A percentile compares a stretch with the other conserved stretches of the same genome.
Conservation (phyloP, 2,888 invertebrate species). For the Sarcophaga caerulescens region DNA sequence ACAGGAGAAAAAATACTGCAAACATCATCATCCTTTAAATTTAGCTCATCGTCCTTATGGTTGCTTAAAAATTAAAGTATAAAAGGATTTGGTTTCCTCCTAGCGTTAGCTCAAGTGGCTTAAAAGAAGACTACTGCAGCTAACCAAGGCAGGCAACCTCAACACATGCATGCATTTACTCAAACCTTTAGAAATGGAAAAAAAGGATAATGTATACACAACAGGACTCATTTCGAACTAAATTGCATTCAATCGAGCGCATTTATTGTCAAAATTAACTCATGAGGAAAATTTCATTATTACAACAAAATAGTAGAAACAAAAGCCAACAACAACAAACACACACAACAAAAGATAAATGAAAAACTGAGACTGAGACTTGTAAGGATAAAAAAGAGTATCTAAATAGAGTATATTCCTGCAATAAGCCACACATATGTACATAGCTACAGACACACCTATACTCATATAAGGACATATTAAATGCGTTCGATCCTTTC, state of each 20-base stretch:
- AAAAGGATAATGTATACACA: constrained; percentile 43
- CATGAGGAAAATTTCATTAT: constrained; percentile 81
- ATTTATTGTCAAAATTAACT: constrained; percentile 80
- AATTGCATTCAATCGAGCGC: constrained; percentile 80
- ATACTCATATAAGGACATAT: constrained; percentile 40
- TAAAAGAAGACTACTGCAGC: constrained; percentile 68
- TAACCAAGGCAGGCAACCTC: constrained; percentile 47
- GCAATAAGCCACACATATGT: constrained; percentile 33
- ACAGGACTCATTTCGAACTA: constrained; percentile 71
- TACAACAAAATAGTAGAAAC: constrained; percentile 69
- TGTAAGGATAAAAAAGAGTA: constrained; percentile 25
- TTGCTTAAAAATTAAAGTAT: constrained; percentile 45
- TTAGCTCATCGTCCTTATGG: constrained; percentile 27
- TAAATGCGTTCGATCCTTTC: constrained; percentile 54
- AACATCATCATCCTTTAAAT: constrained; percentile 73
- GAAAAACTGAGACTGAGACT: constrained; percentile 27
- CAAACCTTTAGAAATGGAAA: constrained; percentile 6
- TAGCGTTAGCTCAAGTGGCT: constrained; percentile 77
- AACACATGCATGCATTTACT: constrained; percentile 39
- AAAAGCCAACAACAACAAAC: background rate
- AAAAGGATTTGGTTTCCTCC: constrained; percentile 57
- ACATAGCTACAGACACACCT: background rate
- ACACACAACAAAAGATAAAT: constrained; percentile 2
- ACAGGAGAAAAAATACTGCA: constrained; percentile 73
- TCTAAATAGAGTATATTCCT: constrained; percentile 30